Evolutionary conservation across 2,888 invertebrate genomes (phyloP).

Genomic region (Periphyllus acericola): DNA sequence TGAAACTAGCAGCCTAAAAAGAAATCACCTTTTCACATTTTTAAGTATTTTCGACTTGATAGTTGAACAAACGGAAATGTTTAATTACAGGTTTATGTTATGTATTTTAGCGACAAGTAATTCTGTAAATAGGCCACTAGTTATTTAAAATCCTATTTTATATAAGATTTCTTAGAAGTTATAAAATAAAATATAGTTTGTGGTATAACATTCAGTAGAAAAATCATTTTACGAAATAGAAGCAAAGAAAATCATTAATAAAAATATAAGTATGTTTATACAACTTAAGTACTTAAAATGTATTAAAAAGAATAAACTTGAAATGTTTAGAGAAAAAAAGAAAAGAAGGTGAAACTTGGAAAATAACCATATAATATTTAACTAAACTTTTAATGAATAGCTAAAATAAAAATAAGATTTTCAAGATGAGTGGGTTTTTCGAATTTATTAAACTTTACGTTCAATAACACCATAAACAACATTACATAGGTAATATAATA

Average conservation of each 20-base stretch:
- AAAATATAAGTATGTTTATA: neutral
- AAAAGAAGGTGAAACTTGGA: neutral
- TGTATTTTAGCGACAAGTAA: neutral
- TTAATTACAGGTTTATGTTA: neutral
- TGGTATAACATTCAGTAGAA: neutral
- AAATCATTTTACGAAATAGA: neutral
- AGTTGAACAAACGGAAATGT: neutral
- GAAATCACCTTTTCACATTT: too few species aligned
- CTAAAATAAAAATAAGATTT: neutral
- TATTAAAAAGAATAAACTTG: neutral
- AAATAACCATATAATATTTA: neutral
- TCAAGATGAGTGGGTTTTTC: neutral
- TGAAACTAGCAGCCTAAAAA: neutral
- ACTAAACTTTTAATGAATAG: neutral
- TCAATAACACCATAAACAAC: too few species aligned
- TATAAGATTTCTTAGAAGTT: neutral
- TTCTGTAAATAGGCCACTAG: neutral
- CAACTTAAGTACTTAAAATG: neutral
- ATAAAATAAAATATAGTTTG: neutral
- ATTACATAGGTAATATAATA: too few species aligned
- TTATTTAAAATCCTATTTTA: neutral
- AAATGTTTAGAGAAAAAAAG: neutral
- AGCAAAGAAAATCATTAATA: neutral
- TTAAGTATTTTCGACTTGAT: too few species aligned
- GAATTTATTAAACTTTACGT: too few species aligned